Conservation (phyloP, 2,888 invertebrate genomes). For the Tineola bisselliella region DNA sequence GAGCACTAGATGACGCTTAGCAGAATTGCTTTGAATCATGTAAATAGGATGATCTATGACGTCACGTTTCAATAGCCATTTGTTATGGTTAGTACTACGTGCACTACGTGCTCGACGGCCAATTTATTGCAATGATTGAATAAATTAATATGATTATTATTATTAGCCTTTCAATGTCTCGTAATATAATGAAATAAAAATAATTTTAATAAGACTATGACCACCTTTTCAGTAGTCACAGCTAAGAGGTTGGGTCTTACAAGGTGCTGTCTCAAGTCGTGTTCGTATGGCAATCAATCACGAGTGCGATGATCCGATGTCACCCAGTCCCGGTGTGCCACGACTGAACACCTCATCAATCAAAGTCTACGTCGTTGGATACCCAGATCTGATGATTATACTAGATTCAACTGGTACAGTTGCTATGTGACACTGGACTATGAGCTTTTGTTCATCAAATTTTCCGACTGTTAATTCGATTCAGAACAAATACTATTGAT, state of each 20-base stretch:
- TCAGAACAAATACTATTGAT: too few relatives aligned
- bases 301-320: constrained; percentile 45
- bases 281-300: constrained; percentile 42
- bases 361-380: constrained; percentile 32
- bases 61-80: background rate
- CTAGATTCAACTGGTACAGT: background rate
- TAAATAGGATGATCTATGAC: background rate
- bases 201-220: too few relatives aligned
- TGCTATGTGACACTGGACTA: too few relatives aligned
- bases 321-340: constrained; percentile 28
- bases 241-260: background rate
- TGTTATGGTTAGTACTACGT: background rate
- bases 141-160: background rate
- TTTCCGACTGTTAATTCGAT: too few relatives aligned
- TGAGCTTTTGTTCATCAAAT: too few relatives aligned
- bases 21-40: background rate
- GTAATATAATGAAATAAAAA: too few relatives aligned
- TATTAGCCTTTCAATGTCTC: too few relatives aligned
- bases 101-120: background rate
- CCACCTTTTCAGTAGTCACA: background rate
- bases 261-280: constrained; percentile 22
- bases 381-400: constrained; percentile 1
- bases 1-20: background rate
- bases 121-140: background rate
- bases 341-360: constrained; percentile 53